phyloP scores from a whole-genome alignment of 2,797 vertebrate species.

The Lophotriccus pileatus region DNA sequence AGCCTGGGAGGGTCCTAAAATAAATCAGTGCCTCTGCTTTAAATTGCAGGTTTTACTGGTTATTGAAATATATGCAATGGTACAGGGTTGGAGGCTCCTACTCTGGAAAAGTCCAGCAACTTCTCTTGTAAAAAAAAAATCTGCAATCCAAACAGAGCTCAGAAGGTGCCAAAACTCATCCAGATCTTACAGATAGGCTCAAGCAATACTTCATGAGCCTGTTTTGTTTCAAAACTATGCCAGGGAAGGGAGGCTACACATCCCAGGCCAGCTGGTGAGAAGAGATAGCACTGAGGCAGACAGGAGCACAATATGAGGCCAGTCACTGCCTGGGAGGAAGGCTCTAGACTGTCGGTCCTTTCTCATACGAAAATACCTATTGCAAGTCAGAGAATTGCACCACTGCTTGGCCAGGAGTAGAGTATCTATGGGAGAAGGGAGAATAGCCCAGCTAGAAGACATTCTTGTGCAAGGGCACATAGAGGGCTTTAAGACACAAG shows the following conservation, averaged over 20 bases:
- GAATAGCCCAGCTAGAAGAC: background rate
- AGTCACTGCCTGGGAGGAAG: background rate
- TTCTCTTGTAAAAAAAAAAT: background rate
- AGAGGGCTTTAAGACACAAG: background rate
- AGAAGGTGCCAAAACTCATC: background rate
- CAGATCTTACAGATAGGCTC: background rate
- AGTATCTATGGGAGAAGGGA: background rate
- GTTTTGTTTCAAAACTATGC: background rate
- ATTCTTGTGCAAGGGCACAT: background rate
- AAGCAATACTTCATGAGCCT: background rate
- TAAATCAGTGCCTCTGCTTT: background rate
- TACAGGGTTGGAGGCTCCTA: background rate
- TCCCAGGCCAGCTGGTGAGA: background rate
- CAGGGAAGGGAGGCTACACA: background rate
- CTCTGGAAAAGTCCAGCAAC: background rate
- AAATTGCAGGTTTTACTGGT: background rate
- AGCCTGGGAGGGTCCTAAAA: background rate
- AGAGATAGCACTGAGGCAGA: background rate
- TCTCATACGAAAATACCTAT: fast-evolving
- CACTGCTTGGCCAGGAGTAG: background rate
- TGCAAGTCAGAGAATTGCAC: background rate
- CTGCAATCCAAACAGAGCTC: background rate
- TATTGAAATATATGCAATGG: background rate
- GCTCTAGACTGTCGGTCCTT: background rate
- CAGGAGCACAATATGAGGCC: background rate